These are phyloP conservation scores for Lasioglossum calceatum DNA, from an alignment of 2,888 invertebrate species.

Conservation along the genomic window DNA sequence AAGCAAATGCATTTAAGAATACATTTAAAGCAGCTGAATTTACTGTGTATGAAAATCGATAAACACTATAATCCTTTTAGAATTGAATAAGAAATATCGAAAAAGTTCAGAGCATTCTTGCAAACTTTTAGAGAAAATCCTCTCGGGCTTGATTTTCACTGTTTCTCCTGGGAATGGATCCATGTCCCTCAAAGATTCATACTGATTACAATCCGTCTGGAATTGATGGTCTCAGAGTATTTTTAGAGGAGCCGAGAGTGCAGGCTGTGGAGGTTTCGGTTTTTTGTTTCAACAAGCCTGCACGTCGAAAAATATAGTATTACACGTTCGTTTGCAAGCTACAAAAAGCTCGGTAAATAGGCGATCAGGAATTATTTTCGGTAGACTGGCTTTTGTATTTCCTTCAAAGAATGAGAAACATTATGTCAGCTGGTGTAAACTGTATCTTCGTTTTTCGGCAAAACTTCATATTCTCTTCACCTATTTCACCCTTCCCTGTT, in stretches of 20 bases:
- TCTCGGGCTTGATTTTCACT: neutral
- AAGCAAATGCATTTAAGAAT: neutral
- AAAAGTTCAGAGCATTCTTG: neutral
- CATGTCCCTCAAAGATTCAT: neutral
- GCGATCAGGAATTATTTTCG: neutral
- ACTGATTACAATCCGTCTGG: constrained; percentile 15
- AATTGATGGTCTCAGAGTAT: neutral
- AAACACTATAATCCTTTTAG: neutral
- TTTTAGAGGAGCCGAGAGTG: constrained; percentile 9
- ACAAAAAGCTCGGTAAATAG: constrained; percentile 14
- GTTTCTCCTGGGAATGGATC: neutral
- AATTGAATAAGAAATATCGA: neutral
- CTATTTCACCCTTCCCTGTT: constrained; percentile 17
- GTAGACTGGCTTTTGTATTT: neutral
- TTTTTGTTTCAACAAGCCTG: constrained; percentile 15
- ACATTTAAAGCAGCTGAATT: neutral
- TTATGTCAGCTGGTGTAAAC: neutral
- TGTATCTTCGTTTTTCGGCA: neutral
- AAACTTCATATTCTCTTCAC: constrained; percentile 28
- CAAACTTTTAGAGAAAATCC: neutral
- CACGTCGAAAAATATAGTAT: neutral
- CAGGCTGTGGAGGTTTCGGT: constrained; percentile 3
- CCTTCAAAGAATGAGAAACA: constrained; percentile 8
- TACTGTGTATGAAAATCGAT: neutral
- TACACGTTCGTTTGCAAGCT: constrained; percentile 4